Base-by-base conservation (phyloP, 2,113 vertebrate genomes). In the Aix galericulata region DNA sequence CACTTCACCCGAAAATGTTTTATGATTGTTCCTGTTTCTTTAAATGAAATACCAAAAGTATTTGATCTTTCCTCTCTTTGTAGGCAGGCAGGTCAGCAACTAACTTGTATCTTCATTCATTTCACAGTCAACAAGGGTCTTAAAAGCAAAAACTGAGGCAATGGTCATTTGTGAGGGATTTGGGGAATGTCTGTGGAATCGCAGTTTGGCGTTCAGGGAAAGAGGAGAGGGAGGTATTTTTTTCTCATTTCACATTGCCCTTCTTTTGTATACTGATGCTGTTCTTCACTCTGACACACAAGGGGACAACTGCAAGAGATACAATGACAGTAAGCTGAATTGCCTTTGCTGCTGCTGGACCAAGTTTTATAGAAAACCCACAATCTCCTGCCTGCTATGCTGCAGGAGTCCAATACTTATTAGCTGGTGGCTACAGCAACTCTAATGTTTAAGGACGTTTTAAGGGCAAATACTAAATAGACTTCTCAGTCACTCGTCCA, bases 291-390 rank as follows among this genome's bases (percentile, higher is more conserved):
- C 89, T 89, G 58, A 87, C 85, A 89, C 72, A 27, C 67, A 82
- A 82, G 78, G 73, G 82, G 93, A 93, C 93, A 42, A 69, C 84
- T 88, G 92, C 66, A 88, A 81, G 52, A 76, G 86, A 83, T 78
- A 71, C 58, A 87, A 68, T 44, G 85, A 91, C 9, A 50, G 92
- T 36, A 73, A 94, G 87, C 74, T 95, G 96, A 97, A 96, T 77
- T 91, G 74, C 93, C 94, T 97, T 97, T 92, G 79, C 93, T 97
- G 95, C 95, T 97, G 96, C 96, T 97, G 97, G 95, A 97, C 97
- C 97, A 97, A 93, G 94, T 96, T 97, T 88, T 95, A 89, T 91
- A 46, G n/a, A 58, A 94, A 97, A 91, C 53, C 82, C 95, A 69
- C 86, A 4, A 12, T 60, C 95, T 95, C 95, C 96, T 97, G 94